A percentile compares a stretch with the other conserved stretches of the same genome.
Conservation (phyloP, 2,113 vertebrate genomes). For the Axis porcinus region DNA sequence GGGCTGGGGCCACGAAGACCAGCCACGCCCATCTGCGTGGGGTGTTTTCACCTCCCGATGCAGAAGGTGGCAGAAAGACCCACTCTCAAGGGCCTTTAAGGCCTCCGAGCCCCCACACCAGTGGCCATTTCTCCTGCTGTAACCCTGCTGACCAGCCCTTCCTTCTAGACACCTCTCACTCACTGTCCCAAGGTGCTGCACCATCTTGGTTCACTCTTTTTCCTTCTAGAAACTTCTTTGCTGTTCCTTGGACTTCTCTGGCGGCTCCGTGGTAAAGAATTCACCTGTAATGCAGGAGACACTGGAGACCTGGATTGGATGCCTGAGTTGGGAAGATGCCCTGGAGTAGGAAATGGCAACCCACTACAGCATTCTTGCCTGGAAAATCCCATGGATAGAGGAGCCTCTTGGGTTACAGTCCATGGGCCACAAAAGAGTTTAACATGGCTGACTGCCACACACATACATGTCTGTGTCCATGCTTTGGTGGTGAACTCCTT, state of each 20-base stretch:
- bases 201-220: background rate
- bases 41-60: background rate
- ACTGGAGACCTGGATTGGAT: background rate
- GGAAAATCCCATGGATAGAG: background rate
- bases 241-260: background rate
- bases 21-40: background rate
- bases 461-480: background rate
- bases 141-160: background rate
- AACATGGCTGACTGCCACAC: background rate
- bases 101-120: background rate
- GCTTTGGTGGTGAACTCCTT: background rate
- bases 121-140: background rate
- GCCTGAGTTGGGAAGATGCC: background rate
- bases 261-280: background rate
- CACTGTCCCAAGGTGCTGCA: background rate
- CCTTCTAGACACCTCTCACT: background rate
- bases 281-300: background rate
- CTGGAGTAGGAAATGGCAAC: background rate
- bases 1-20: fast-evolving
- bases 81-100: background rate
- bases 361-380: background rate
- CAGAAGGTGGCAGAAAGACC: background rate
- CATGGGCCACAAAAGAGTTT: background rate
- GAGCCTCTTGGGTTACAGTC: background rate
- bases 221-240: slow-evolving; percentile 25